Conservation (phyloP, 2,797 vertebrate genomes). For the Todus mexicanus region DNA sequence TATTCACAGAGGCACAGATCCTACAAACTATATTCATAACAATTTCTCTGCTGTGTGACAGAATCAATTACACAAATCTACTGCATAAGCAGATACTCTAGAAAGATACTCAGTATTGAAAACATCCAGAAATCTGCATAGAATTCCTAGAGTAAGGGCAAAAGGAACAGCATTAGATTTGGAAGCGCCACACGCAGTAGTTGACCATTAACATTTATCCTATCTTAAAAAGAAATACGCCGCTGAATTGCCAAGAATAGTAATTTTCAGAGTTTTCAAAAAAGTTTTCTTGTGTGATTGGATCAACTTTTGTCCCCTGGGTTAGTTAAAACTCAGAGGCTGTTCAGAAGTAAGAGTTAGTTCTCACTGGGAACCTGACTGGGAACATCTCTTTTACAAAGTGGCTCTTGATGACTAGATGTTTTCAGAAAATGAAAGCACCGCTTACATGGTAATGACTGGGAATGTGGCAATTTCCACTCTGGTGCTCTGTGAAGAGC, state of each 20-base stretch:
- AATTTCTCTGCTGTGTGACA: background rate
- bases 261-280: background rate
- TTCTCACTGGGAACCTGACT: background rate
- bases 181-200: background rate
- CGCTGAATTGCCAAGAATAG: background rate
- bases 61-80: background rate
- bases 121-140: background rate
- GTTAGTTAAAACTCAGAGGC: background rate
- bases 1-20: background rate
- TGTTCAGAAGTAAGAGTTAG: background rate
- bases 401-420: background rate
- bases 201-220: background rate
- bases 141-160: background rate
- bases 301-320: background rate
- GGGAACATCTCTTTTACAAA: background rate
- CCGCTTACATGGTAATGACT: background rate
- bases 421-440: slow-evolving; percentile 29
- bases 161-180: background rate
- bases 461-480: slow-evolving; percentile 2
- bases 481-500: background rate
- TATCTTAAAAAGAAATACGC: background rate
- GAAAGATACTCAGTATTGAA: background rate
- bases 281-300: background rate
- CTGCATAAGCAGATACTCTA: background rate
- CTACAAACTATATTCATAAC: background rate